Evolutionary conservation across 23 tunicate genomes (phyloP).

Genomic region (Oikopleura albicans): DNA sequence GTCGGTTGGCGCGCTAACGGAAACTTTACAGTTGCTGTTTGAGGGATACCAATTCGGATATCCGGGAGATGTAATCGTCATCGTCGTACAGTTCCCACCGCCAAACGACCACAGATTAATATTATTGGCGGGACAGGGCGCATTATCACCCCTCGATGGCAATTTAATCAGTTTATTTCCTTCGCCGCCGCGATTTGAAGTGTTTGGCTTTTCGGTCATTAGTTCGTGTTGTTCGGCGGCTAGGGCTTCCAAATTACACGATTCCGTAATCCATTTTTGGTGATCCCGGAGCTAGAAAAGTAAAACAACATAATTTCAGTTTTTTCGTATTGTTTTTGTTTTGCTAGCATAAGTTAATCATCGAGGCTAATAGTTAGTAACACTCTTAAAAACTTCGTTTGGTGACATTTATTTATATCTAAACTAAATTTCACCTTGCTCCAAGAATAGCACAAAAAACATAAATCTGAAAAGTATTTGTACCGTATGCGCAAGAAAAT

Average conservation of each 20-base stretch:
- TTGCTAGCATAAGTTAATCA: too few species aligned
- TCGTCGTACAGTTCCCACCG: neutral
- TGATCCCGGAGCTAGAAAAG: conserved; percentile 5
- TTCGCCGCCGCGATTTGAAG: neutral
- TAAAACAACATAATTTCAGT: neutral
- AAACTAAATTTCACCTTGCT: too few species aligned
- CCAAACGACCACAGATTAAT: neutral
- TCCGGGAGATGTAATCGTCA: conserved; percentile 1
- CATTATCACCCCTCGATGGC: neutral
- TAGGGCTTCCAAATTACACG: neutral
- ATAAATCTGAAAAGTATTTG: too few species aligned
- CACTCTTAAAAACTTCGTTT: too few species aligned
- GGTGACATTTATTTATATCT: too few species aligned
- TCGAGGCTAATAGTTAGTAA: too few species aligned
- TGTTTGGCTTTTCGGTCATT: neutral
- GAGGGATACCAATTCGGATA: conserved; percentile 5
- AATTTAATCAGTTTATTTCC: neutral
- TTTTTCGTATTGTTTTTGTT: too few species aligned
- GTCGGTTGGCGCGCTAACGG: neutral
- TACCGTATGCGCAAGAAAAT: too few species aligned
- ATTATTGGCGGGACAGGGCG: neutral
- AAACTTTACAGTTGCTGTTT: neutral
- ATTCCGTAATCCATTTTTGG: neutral
- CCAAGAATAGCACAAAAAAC: too few species aligned
- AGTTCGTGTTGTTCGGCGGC: neutral